Base-by-base conservation (phyloP, 2,797 vertebrate species). In the Anguilla megastoma region DNA sequence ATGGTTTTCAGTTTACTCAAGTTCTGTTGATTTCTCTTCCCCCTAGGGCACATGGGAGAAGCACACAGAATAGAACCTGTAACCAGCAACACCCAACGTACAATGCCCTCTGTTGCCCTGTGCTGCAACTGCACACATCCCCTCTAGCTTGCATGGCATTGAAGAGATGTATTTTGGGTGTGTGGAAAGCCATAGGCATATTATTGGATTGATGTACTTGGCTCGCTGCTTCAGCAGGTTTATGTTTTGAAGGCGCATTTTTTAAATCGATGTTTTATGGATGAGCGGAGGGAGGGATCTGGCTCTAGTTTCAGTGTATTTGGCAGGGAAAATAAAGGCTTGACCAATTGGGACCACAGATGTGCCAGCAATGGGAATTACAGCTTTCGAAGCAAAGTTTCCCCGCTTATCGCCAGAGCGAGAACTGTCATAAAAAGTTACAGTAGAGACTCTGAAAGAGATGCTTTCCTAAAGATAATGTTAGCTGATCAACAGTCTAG, bases 231-330 rank as follows among this genome's bases (percentile, higher is more conserved):
- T 82, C 79, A 82, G 79, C 16, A 50, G 79, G 41, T 82, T 48
- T 48, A 82, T 82, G 45, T 82, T 82, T 82, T 50, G 79, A 82
- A 48, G 79, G n/a, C 30, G 2, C 74, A 16, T 21, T 45, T 80
- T 80, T 16, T 80, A 80, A 82, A 82, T 82, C 45, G 2, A 82
- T 82, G 79, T 82, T 82, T 82, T 82, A 82, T 82, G 79, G 79
- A 82, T 82, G 79, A 82, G 79, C 27, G 18, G 41, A 79, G 74
- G 36, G 79, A 82, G 24, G 4, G 45, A 48, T 82, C 41, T 82
- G 79, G 79, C 41, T 82, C 41, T 10, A n/a, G 41, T 24, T 82
- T n/a, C 18, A 48, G 5, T 24, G 79, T 82, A 9, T 82, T 50
- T 82, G 79, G 79, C 79, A 48, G 79, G 45, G 18, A 50, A 45